Conservation (phyloP, 2,888 invertebrate species). For the Acheta domesticus region DNA sequence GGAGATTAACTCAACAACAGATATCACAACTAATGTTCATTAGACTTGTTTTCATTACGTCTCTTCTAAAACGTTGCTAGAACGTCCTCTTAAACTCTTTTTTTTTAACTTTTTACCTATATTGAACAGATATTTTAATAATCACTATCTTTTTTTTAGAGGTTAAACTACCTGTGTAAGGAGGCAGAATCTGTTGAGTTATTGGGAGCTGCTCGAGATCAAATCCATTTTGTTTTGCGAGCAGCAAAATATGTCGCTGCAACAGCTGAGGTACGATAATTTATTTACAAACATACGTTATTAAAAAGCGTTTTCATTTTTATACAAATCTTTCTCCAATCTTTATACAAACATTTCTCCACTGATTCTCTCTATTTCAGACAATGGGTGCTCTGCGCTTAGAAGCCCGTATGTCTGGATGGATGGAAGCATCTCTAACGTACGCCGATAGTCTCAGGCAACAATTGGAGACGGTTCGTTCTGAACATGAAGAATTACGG, state of each 20-base stretch:
- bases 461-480: neutral
- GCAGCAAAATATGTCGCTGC: neutral
- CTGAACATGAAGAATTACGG: neutral
- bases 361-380: neutral
- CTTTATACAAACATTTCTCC: too few species aligned
- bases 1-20: too few species aligned
- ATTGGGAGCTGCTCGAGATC: neutral
- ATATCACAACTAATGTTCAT: too few species aligned
- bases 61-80: too few species aligned
- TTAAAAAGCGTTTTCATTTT: too few species aligned
- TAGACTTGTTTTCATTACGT: too few species aligned
- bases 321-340: too few species aligned
- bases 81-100: too few species aligned
- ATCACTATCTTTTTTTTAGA: neutral
- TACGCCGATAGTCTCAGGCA: neutral
- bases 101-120: too few species aligned
- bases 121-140: too few species aligned
- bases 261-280: neutral
- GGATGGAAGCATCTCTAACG: neutral
- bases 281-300: too few species aligned
- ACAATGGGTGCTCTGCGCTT: neutral
- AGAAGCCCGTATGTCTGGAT: neutral
- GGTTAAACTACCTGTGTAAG: constrained; percentile 4
- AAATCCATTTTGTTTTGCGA: neutral
- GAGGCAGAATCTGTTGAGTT: constrained; percentile 1